phyloP scores from a whole-genome alignment of 1,140 invertebrate species.

The Nebria ingens region DNA sequence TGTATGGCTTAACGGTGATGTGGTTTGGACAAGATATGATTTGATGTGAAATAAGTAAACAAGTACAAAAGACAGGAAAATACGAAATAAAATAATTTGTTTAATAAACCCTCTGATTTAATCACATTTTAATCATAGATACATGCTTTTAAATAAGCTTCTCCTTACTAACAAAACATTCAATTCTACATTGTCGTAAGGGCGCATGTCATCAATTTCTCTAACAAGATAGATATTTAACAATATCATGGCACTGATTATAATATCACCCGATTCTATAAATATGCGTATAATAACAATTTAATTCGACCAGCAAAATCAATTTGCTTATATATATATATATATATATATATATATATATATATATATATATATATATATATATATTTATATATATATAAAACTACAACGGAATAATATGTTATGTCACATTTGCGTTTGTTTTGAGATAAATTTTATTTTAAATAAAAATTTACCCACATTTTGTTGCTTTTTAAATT shows the following conservation, averaged over 20 bases:
- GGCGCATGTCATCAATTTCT: constrained; percentile 19
- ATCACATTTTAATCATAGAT: constrained; percentile 30
- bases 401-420: neutral
- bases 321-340: constrained; percentile 15
- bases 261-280: constrained; percentile 39
- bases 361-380: neutral
- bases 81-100: too few species aligned
- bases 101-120: constrained; percentile 38
- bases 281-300: constrained; percentile 23
- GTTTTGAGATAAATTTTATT: too few species aligned
- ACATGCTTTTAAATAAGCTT: constrained; percentile 31
- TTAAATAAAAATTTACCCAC: too few species aligned
- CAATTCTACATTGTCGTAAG: constrained; percentile 24
- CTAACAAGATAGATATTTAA: constrained; percentile 34
- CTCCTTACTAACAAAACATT: constrained; percentile 28
- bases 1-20: too few species aligned
- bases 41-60: too few species aligned
- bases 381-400: neutral
- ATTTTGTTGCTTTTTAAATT: too few species aligned
- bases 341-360: constrained; percentile 8
- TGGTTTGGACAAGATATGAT: too few species aligned
- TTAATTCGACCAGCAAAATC: constrained; percentile 15
- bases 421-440: too few species aligned
- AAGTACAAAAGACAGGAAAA: too few species aligned
- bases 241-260: constrained; percentile 39